A percentile compares a stretch with the other conserved stretches of the same genome.
Conservation (phyloP, 2,113 vertebrate genomes). For the Ovibos moschatus region DNA sequence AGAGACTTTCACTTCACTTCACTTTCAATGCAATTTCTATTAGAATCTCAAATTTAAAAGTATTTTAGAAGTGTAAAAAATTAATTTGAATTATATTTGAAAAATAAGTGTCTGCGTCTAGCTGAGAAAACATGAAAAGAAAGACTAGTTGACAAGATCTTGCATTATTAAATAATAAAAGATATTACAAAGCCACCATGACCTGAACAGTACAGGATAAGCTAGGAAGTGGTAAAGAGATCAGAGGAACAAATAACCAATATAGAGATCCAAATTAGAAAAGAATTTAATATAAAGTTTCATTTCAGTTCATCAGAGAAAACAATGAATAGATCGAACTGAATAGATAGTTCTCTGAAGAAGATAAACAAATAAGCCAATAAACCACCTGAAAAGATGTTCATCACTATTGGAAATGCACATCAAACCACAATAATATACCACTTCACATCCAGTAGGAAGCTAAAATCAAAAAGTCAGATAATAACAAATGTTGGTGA, state of each 20-base stretch:
- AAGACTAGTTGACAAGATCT: background rate
- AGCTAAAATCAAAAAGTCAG: background rate
- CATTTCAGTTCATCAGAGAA: slow-evolving; percentile 11
- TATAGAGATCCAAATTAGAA: background rate
- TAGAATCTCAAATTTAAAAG: background rate
- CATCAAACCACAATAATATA: background rate
- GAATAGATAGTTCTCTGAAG: background rate
- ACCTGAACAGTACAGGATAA: background rate
- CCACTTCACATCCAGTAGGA: background rate
- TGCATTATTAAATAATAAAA: slow-evolving; percentile 20
- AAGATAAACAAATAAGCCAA: background rate
- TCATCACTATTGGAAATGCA: background rate
- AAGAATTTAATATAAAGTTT: background rate
- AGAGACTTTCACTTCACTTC: background rate
- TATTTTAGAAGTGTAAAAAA: slow-evolving; percentile 13
- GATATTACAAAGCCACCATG: background rate
- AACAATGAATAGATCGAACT: background rate
- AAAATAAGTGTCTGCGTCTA: background rate
- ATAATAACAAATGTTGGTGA: background rate
- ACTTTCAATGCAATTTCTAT: background rate
- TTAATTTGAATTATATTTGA: background rate
- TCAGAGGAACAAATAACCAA: background rate
- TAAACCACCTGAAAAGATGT: background rate
- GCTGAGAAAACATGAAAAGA: slow-evolving; percentile 10
- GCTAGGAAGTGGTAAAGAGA: background rate